A percentile compares a stretch with the other conserved stretches of the same genome.
These are phyloP conservation scores for Pteronura brasiliensis DNA, from an alignment of 2,113 vertebrate genomes.

Conservation along the genomic window DNA sequence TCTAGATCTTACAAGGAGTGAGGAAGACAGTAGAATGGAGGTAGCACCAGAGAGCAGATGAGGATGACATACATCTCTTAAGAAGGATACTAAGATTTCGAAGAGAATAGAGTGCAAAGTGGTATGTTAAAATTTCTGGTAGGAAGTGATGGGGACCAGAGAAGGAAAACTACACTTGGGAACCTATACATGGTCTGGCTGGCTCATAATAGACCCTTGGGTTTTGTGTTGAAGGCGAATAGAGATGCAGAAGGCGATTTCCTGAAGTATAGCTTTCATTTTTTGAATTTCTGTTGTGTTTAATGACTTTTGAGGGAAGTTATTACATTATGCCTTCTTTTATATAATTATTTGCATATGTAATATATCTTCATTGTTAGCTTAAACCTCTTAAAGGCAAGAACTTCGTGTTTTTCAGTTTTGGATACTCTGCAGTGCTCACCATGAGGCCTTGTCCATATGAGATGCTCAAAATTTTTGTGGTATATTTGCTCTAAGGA, in stretches of 20 bases:
- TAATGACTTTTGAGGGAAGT: neutral
- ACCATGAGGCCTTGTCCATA: neutral
- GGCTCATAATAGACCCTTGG: neutral
- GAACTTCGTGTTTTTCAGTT: neutral
- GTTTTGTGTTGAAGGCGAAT: neutral
- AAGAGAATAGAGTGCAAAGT: neutral
- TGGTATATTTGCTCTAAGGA: neutral
- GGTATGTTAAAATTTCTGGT: conserved; percentile 1
- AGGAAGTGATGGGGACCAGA: neutral
- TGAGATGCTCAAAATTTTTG: neutral
- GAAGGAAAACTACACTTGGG: neutral
- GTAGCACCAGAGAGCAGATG: too few relatives aligned
- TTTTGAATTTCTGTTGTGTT: neutral
- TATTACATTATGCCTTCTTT: neutral
- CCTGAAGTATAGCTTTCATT: neutral
- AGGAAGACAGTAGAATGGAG: neutral
- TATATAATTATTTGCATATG: neutral
- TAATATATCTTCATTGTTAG: neutral
- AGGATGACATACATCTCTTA: neutral
- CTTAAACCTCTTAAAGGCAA: neutral
- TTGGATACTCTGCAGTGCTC: neutral
- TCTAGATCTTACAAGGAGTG: neutral
- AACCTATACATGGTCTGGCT: neutral
- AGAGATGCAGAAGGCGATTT: neutral
- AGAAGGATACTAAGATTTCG: conserved; percentile 1